Evolutionary conservation across 30 jellyfish, hydroid and myxozoan species (phyloP), one percentile per base, ranked within the genome.

Genomic region (Turritopsis rubra): DNA sequence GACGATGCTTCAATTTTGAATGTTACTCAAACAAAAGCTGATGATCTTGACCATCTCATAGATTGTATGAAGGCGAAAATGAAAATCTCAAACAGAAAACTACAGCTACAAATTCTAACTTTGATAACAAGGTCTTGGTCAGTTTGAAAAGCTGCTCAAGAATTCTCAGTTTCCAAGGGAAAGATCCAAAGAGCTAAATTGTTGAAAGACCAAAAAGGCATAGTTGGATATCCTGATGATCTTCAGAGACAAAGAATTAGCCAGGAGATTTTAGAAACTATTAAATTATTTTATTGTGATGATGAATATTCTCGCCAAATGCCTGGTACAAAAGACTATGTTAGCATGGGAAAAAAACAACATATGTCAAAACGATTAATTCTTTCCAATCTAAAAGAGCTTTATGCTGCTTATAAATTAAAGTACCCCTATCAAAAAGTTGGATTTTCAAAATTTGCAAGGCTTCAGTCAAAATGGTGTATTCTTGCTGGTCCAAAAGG

Each of bases 381-480:
- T 54, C 72, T 89, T 16, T 84, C 91, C 79, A 85, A 85, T 72
- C 83, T 85, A 28, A 80, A 75, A 26, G 95, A 89, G 83, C 85
- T 85, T n/a, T 76, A n/a, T 76, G 28, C 83, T 19, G 95, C 68
- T 23, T 89, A 79, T 75, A 85, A 89, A 66, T 29, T 22, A 66
- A 70, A 53, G 71, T 66, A 76, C 81, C 91, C 89, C 18, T 79
- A 89, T 1, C 30, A 22, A 18, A 82, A 75, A 52, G 66, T 89
- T 65, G 92, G 92, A 8, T 89, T 89, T 60, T 89, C 91, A 1
- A 89, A 68, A 52, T 89, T 85, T 53, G 79, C 90, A 79, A 21
- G 88, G 24, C 81, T 89, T 84, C 77, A 89, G n/a, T 89, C 95
- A 71, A 85, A 86, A 70, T 86, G 93, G 93, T 86, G 93, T 73